A percentile compares a stretch with the other conserved stretches of the same genome.
phyloP scores from a whole-genome alignment of 1,140 invertebrate species.

The Acromyrmex charruanus region DNA sequence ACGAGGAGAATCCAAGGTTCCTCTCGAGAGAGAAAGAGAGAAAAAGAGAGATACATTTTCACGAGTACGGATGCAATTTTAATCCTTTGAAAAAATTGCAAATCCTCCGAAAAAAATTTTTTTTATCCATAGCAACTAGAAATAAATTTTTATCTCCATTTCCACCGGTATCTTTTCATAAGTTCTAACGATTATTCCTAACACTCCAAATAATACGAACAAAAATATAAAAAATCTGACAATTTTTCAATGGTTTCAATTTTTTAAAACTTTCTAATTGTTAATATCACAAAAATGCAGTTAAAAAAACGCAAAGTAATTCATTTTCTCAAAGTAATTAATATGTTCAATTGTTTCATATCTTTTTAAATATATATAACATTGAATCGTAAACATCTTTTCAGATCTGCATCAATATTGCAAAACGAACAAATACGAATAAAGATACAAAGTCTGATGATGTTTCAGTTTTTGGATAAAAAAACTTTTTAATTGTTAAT shows the following conservation, averaged over 20 bases:
- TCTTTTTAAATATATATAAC: not conserved
- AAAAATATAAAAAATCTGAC: not conserved
- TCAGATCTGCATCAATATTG: not conserved
- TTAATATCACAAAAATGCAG: not conserved
- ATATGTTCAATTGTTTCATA: not conserved
- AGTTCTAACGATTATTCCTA: not conserved
- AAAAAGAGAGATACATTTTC: conserved; percentile 8
- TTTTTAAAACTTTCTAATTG: not conserved
- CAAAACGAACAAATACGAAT: no score
- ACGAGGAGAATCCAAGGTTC: conserved; percentile 52
- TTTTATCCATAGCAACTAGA: not conserved
- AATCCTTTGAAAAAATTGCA: conserved; percentile 31
- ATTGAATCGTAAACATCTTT: not conserved
- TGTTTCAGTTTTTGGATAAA: not conserved
- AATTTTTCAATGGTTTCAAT: not conserved
- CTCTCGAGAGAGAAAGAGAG: not conserved
- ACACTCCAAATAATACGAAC: not conserved
- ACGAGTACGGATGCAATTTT: conserved; percentile 25
- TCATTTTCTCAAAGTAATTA: not conserved
- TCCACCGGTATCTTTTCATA: not conserved
- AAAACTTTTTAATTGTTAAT: not conserved
- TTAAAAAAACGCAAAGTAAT: no score
- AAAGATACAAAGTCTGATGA: not conserved
- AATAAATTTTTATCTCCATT: not conserved
- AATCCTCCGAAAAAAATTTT: not conserved